phyloP scores from a whole-genome alignment of 2,888 invertebrate genomes.

The Cheilosia urbana region DNA sequence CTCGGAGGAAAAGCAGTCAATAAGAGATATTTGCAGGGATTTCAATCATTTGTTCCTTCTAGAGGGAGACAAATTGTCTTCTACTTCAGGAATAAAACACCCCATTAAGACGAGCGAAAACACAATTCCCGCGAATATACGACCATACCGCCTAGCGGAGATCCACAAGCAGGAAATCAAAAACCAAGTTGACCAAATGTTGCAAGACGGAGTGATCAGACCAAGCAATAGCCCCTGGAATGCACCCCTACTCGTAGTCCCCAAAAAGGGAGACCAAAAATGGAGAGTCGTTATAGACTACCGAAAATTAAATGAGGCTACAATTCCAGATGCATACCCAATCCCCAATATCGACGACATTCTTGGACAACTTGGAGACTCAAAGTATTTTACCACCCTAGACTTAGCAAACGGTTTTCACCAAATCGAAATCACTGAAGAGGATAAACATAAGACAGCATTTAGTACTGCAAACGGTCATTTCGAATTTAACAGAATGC shows the following conservation, averaged over 20 bases:
- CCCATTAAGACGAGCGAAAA: not conserved
- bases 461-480: conserved; percentile 8
- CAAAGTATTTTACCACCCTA: conserved; percentile 13
- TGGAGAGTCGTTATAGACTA: conserved; percentile 25
- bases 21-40: no score
- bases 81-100: not conserved
- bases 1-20: no score
- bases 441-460: conserved; percentile 29
- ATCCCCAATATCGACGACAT: conserved; percentile 8
- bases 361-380: conserved; percentile 7
- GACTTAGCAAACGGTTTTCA: conserved; percentile 16
- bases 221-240: conserved; percentile 28
- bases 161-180: no score
- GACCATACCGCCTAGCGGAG: no score
- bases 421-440: conserved; percentile 17
- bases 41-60: conserved; percentile 12
- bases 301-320: conserved; percentile 20
- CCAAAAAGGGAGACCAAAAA: conserved; percentile 14
- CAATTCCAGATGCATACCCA: conserved; percentile 16
- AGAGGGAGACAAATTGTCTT: conserved; percentile 5
- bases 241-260: conserved; percentile 2
- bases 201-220: conserved; percentile 14
- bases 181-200: not conserved
- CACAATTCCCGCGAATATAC: no score
- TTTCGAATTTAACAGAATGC: conserved; percentile 27